Evolutionary conservation across 2,113 vertebrate genomes (phyloP), one percentile per base, ranked within the genome.

Genomic region (Ictidomys tridecemlineatus): DNA sequence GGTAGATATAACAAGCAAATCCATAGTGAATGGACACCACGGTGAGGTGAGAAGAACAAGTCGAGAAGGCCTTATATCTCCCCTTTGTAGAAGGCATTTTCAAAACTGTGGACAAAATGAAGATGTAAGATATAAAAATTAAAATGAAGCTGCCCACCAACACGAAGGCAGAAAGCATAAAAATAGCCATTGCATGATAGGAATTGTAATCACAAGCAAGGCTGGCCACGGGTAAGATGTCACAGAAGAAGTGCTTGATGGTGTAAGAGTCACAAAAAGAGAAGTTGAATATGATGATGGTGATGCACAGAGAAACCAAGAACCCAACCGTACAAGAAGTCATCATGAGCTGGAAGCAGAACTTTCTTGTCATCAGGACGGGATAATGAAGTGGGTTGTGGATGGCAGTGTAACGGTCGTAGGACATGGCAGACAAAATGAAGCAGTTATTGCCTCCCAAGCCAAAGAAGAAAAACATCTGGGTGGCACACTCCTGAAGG

Each of bases 381-480:
- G 87, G 48, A 45, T 96, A 97, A 20, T 63, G 93, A 61, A 98
- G 72, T 16, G 97, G 96, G 48, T 3, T 80, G 39, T 65, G 45
- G 58, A 94, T 65, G 48, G 84, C 85, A 28, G 65, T 28, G 37
- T 96, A 95, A 30, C 70, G 34, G 85, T 97, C 93, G 56, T 96
- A 97, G n/a, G 95, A 97, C 97, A 97, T 97, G 51, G 94, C 74
- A 16, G 95, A 80, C 61, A 97, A 39, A 22, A 93, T 80, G 69
- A 96, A 96, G 30, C 97, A 97, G 53, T 98, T 97, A n/a, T 91
- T 98, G 26, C n/a, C 74, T 32, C 34, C 95, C 6, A 97, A 87
- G 14, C 94, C 79, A 56, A 95, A 89, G 86, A 97, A 98, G 67
- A 95, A 82, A 76, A 97, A 96, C 95, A 98, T 94, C 88, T 96